Conservation (phyloP, 23 tunicate genomes). For the Corella eumyota region DNA sequence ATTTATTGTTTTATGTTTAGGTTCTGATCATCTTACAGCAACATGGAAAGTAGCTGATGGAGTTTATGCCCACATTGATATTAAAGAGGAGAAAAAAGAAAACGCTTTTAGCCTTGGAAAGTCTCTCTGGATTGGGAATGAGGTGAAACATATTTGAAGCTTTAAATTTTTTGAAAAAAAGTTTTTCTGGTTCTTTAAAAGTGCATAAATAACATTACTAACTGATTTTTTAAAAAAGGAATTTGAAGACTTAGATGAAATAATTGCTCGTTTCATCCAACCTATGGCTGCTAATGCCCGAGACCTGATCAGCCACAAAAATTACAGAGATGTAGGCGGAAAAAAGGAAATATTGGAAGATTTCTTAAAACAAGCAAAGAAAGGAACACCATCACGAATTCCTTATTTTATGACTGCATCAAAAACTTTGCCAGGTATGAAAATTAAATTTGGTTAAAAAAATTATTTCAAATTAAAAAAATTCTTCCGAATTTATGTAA, state of each 20-base stretch:
- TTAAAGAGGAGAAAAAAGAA: constrained; percentile 82
- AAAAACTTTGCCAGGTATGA: constrained; percentile 68
- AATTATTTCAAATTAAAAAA: not conserved
- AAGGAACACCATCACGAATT: constrained; percentile 68
- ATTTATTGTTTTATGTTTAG: constrained; percentile 15
- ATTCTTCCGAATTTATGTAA: not conserved
- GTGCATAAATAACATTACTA: no score
- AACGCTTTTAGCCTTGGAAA: constrained; percentile 93
- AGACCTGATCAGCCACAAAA: constrained; percentile 84
- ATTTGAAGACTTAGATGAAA: constrained; percentile 97
- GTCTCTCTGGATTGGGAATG: constrained; percentile 80
- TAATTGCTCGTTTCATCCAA: constrained; percentile 90
- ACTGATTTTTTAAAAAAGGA: no score
- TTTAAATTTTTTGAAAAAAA: not conserved
- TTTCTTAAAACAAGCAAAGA: constrained; percentile 73
- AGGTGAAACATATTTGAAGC: constrained; percentile 26
- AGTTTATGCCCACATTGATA: constrained; percentile 83
- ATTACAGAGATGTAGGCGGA: constrained; percentile 79
- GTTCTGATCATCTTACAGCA: constrained; percentile 85
- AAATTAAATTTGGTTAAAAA: not conserved
- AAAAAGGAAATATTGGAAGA: constrained; percentile 69
- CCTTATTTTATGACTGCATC: constrained; percentile 82
- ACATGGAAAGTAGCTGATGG: constrained; percentile 92
- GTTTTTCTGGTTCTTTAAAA: not conserved
- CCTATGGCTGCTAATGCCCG: constrained; percentile 99